Evolutionary conservation across 2,797 vertebrate species (phyloP), one percentile per base, ranked within the genome.

Genomic region (Pogoniulus pusillus): DNA sequence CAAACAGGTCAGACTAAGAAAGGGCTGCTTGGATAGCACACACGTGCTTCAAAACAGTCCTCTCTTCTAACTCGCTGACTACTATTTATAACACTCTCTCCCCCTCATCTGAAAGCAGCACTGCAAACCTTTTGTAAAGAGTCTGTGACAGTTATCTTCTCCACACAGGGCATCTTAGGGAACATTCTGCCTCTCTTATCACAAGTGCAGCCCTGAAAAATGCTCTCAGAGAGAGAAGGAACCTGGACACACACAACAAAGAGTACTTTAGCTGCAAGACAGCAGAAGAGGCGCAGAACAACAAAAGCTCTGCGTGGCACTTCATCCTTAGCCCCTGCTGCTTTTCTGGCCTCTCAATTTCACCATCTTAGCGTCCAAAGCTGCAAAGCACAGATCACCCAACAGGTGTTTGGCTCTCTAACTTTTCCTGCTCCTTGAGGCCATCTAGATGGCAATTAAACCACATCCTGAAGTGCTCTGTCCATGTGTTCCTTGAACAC

Each of bases 371-470:
- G 49, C 37, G 79, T 73, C 41, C 65, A 60, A 24, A 47, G 35
- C 39, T 10, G 16, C 3, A 27, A 55, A 70, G 64, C 27, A 73
- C 43, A 79, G 34, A 30, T 91, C 29, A 51, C 35, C 54, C 79
- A 6, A 4, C 2, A 29, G 55, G 69, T 3, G 5, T 47, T 66
- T 43, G 0, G 0, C 9, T 43, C 59, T 47, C 29, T 16, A n/a
- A 20, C 12, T 6, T 60, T 57, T 73, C 49, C 34, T 11, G 55
- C 57, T 66, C 63, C 13, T 5, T 78, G 60, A 81, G 82, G 49
- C 34, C 59, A 13, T n/a, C 30, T 16, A 23, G 12, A 23, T 20
- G 47, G 22, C 10, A 45, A 22, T 22, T 47, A 20, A 47, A 47
- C 45, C 11, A 47, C 23, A 45, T 47, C 11, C 22, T 23, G 4